These are phyloP conservation scores for Sciaenops ocellatus DNA, from an alignment of 2,797 vertebrate genomes.

Conservation along the genomic window DNA sequence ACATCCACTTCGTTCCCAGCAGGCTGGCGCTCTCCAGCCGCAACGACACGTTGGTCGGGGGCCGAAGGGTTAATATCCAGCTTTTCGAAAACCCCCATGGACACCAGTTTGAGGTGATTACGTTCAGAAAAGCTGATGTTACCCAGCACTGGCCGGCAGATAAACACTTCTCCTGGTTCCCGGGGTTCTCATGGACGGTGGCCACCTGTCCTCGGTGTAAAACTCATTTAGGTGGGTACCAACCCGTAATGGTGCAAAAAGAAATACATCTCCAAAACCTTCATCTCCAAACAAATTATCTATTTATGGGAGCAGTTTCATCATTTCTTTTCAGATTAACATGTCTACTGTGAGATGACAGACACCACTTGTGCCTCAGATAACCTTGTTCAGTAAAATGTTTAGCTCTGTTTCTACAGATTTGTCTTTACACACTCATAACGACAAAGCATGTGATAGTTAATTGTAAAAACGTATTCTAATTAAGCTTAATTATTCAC, in stretches of 20 bases:
- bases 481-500: background rate
- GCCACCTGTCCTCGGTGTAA: conserved; percentile 76
- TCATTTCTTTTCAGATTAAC: no score
- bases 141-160: conserved; percentile 81
- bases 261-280: background rate
- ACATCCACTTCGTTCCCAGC: conserved; percentile 69
- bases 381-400: no score
- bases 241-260: background rate
- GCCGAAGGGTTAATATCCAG: conserved; percentile 62
- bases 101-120: conserved; percentile 77
- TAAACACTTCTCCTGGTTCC: conserved; percentile 71
- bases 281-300: no score
- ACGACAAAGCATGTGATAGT: no score
- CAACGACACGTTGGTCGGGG: conserved; percentile 64
- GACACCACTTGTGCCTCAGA: no score
- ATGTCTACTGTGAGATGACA: background rate
- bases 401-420: no score
- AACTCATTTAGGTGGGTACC: conserved; percentile 72
- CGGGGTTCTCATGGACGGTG: conserved; percentile 73
- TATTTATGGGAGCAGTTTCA: background rate
- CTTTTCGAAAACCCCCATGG: conserved; percentile 79
- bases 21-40: conserved; percentile 70
- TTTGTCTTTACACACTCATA: no score
- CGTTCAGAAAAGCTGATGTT: conserved; percentile 76
- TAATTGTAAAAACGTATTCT: no score